Base-by-base conservation (phyloP, 2,797 vertebrate species). In the Setipinna tenuifilis region DNA sequence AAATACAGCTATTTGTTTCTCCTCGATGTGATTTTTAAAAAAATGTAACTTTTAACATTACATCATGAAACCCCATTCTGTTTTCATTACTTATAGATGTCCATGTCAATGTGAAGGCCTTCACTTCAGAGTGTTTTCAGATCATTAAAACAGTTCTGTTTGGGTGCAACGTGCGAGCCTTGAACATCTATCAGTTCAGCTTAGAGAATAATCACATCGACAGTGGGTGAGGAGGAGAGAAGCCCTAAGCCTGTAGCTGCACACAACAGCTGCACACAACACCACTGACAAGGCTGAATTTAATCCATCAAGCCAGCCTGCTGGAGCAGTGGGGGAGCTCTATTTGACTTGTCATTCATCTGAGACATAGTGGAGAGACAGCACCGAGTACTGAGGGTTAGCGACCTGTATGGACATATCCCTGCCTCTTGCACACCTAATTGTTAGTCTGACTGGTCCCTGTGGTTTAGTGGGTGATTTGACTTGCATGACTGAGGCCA, bases 401-500 rank as follows among this genome's bases (percentile, higher is more conserved):
- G 28, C 82, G 81, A 84, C 83, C 81, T 88, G 83, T 82, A 83
- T 19, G 82, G 81, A 28, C 83, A 78, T 6, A 81, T 80, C 62
- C 71, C 54, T 81, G 84, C 71, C 2, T 17, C 68, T 19, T 48
- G 21, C 57, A n/a, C 54, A 57, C 35, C 71, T 88, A 82, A 85
- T 84, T 80, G 83, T 83, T 80, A 86, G 35, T 88, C 83, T 84
- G 83, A 35, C 46, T 21, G 35, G 78, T 28, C 78, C 80, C 62
- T 81, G 41, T 82, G 54, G 80, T 84, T 78, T 65, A 83, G 68
- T 80, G 31, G 85, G 84, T 88, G 57, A 44, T 90, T 87, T 71
- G 58, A 86, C 82, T 83, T 75, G 71, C 83, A 82, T 46, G 54
- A 68, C 23, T 54, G 7, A 62, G 31, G 19, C 6, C 68, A 81